Evolutionary conservation across 92 coral and sea anemone species (phyloP).

Genomic region (Palythoa heliodiscus): DNA sequence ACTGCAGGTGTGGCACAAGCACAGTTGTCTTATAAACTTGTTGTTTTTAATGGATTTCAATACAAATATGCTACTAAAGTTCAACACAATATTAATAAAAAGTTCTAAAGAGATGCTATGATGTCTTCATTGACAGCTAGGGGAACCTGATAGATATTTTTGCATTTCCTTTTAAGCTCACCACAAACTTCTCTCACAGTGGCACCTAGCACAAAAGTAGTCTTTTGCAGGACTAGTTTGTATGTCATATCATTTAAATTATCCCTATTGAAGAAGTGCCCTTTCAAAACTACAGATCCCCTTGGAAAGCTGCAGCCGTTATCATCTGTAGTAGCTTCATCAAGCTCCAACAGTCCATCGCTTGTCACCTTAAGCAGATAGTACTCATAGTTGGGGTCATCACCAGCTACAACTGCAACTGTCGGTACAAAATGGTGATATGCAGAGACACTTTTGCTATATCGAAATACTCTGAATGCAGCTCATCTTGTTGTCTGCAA

Average conservation of each 20-base stretch:
- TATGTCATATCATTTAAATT: too few species aligned
- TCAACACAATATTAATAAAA: too few species aligned
- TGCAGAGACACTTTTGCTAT: slow-evolving; percentile 36
- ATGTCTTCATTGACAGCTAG: too few species aligned
- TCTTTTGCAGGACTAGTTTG: too few species aligned
- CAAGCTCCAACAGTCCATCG: not conserved
- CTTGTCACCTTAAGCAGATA: not conserved
- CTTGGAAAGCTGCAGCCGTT: not conserved
- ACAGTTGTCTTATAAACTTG: too few species aligned
- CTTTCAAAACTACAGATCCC: not conserved
- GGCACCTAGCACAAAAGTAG: too few species aligned
- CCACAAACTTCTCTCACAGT: too few species aligned
- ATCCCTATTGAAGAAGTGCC: not conserved
- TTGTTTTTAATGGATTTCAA: too few species aligned
- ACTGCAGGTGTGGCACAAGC: not conserved
- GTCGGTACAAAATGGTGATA: slow-evolving; percentile 28
- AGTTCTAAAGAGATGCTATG: too few species aligned
- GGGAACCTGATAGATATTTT: too few species aligned
- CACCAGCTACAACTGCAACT: not conserved
- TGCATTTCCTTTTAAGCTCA: too few species aligned
- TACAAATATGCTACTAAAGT: too few species aligned
- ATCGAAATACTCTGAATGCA: slow-evolving; percentile 51
- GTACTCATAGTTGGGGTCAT: not conserved
- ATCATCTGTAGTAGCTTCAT: not conserved
- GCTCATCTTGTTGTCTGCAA: slow-evolving; percentile 45